These are phyloP conservation scores for Lates japonicus DNA, from an alignment of 2,797 vertebrate genomes.

Conservation along the genomic window DNA sequence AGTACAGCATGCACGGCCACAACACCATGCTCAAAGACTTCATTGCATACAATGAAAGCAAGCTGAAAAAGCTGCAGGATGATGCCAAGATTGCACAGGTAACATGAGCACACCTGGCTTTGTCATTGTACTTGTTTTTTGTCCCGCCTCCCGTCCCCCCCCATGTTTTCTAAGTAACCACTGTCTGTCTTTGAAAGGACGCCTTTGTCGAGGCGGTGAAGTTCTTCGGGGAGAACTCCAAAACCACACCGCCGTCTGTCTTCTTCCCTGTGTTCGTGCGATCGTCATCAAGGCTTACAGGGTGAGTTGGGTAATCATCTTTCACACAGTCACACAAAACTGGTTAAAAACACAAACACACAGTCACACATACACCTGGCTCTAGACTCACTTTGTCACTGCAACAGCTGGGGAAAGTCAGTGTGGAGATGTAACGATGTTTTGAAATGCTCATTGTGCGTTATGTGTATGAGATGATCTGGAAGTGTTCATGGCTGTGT, in stretches of 20 bases:
- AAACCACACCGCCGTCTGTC: constrained; percentile 96
- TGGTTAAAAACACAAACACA: not conserved
- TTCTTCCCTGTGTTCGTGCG: constrained; percentile 99
- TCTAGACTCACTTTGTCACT: not conserved
- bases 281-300: constrained; percentile 97
- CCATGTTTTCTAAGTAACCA: not conserved
- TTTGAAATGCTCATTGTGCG: not conserved
- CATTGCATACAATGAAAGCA: constrained; percentile 92
- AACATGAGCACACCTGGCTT: not conserved
- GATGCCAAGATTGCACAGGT: constrained; percentile 98
- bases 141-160: too few species aligned
- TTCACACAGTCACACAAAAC: not conserved
- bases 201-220: constrained; percentile 97
- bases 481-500: not conserved
- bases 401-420: not conserved
- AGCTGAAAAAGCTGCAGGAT: constrained; percentile 96
- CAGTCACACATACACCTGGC: not conserved
- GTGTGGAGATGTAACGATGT: not conserved
- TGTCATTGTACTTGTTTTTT: not conserved
- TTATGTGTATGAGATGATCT: not conserved
- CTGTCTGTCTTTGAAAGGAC: constrained; percentile 84
- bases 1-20: constrained; percentile 98
- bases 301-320: constrained; percentile 82
- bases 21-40: constrained; percentile 97
- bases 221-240: constrained; percentile 97